Evolutionary conservation across 2,888 invertebrate species (phyloP), one percentile per base, ranked within the genome.

Genomic region (Oscheius sp.): DNA sequence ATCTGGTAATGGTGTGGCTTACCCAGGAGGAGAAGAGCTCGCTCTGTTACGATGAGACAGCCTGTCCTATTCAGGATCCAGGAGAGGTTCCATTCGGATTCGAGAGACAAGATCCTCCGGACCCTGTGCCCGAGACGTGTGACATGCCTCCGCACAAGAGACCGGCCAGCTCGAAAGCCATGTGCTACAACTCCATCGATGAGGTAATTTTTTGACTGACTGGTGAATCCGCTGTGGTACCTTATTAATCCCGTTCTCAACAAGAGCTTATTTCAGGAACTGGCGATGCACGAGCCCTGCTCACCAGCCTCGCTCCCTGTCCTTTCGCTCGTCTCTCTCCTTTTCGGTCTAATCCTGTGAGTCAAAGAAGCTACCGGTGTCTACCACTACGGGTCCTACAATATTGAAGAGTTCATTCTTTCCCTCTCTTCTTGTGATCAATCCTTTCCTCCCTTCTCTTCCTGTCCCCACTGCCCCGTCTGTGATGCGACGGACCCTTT

Each of bases 1-100:
- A 88, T 76, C 79, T 88, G 9, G 74, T 88, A 32, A 82, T 88
- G 81, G 86, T 88, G 13, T 87, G 86, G 75, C 82, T 88, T 21
- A 78, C 62, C 11, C 83, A 84, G 37, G 84, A 84, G 37, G 80
- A 82, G 37, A 73, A 37, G 9, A 79, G 80, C 59, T 79, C 81
- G 32, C 76, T 81, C 48, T 88, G 88, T 78, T 88, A 87, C 76
- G 85, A 84, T 59, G 85, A 84, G 33, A 70, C 77, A 1, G 83
- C 85, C 33, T 88, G 88, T 73, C 79, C 85, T 11, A 60, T 82
- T 78, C 75, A 76, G 50, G 51, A 75, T n/a, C 76, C 79, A 33
- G 70, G 58, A 48, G 59, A 70, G 32, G 63, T 72, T 50, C 63
- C 72, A 9, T 72, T 72, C 55, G 55, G 32, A n/a, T 72, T 62